Evolutionary conservation across 2,113 vertebrate genomes (phyloP), one percentile per base, ranked within the genome.

Genomic region (Rhipidura dahli): DNA sequence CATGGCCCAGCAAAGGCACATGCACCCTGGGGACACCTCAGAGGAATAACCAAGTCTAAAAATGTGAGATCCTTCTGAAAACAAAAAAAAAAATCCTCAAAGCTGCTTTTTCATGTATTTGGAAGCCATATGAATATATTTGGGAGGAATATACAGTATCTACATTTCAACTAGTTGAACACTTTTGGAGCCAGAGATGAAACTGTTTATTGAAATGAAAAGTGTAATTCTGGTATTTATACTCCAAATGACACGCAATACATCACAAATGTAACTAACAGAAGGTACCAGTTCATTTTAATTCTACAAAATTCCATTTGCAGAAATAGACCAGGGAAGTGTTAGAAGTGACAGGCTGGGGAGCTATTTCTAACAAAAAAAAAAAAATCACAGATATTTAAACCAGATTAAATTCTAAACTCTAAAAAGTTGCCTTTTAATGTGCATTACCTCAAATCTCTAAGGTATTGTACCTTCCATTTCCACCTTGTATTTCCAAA

Each of bases 251-350:
- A 56, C 64, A 71, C 60, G 86, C 24, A 73, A 78, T 59, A 66
- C 15, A 89, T 78, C 45, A 84, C 60, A 93, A 96, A 80, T 3
- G 10, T 42, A 90, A 85, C 61, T 80, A 85, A 79, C 69, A 81
- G 83, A 92, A 92, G 57, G 71, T 50, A 86, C 60, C 4, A 6
- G 54, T 87, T 94, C 72, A 87, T 94, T 40, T 81, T 57, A 89
- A 89, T 93, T 88, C 92, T 81, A 83, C 30, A 70, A 89, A 91
- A 94, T 70, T 93, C 50, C 83, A 84, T 66, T 85, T 90, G 33
- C 86, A 96, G 69, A 87, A 94, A 94, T 83, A 93, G 49, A 94
- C 11, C 35, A 82, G 21, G 56, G 37, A 70, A 87, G 91, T 86
- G 72, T 80, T 88, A 87, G 84, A 95, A 95, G 71, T 0, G 3